Evolutionary conservation across 1,140 invertebrate genomes (phyloP).

Genomic region (Hypsibius dujardini): DNA sequence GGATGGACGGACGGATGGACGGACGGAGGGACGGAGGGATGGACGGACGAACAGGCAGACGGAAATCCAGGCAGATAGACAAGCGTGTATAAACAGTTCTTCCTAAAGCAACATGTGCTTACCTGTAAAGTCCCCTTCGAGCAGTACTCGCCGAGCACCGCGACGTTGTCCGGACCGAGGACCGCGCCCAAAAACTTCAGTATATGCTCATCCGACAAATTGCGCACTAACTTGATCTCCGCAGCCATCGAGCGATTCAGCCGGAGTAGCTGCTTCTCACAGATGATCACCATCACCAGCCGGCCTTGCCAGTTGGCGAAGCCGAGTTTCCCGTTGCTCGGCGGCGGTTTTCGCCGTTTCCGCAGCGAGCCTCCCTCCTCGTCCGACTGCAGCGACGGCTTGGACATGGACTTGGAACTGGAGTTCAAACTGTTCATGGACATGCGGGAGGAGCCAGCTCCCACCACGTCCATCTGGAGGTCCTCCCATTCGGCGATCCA

Average conservation of each 20-base stretch:
- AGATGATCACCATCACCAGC: neutral
- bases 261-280: neutral
- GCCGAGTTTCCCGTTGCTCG: neutral
- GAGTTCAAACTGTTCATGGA: neutral
- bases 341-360: neutral
- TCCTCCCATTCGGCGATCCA: too few species aligned
- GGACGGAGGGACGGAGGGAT: too few species aligned
- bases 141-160: neutral
- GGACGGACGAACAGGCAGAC: too few species aligned
- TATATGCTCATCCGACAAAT: neutral
- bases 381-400: neutral
- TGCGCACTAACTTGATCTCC: neutral
- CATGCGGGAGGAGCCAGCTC: neutral
- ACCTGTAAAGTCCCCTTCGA: constrained; percentile 1
- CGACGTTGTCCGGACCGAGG: neutral
- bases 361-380: neutral
- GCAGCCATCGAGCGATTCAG: neutral
- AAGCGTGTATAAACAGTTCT: neutral
- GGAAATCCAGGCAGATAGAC: neutral
- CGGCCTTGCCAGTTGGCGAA: neutral
- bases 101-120: neutral
- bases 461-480: neutral
- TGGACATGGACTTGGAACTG: neutral
- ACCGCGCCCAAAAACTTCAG: neutral
- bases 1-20: too few species aligned